A percentile compares a stretch with the other conserved stretches of the same genome.
Evolutionary conservation across 2,113 vertebrate species (phyloP).

Genomic region (Pantherophis guttatus): DNA sequence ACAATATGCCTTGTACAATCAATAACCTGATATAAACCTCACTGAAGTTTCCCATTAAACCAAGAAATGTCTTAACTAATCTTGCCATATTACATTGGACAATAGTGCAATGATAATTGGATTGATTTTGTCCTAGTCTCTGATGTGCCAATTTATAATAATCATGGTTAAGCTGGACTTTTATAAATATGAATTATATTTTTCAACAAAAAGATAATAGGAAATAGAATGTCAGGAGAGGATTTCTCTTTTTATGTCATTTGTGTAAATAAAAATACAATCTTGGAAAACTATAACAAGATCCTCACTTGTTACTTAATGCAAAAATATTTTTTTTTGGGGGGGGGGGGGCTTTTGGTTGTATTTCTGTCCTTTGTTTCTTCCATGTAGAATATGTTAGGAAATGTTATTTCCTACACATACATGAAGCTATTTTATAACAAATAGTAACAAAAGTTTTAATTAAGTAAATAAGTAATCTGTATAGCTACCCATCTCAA

Average conservation of each 20-base stretch:
- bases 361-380: neutral
- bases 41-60: neutral
- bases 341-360: neutral
- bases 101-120: neutral
- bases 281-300: neutral
- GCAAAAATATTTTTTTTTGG: neutral
- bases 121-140: neutral
- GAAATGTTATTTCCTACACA: neutral
- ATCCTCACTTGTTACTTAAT: neutral
- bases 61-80: neutral
- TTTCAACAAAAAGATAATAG: neutral
- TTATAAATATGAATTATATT: neutral
- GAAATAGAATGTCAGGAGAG: neutral
- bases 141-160: neutral
- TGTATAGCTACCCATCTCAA: neutral
- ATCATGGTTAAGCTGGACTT: neutral
- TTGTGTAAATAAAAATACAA: neutral
- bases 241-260: neutral
- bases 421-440: neutral
- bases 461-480: neutral
- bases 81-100: neutral
- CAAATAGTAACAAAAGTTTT: neutral
- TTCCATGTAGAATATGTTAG: neutral
- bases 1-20: neutral
- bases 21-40: neutral